These are phyloP conservation scores for Laothoe populi DNA, from an alignment of 2,888 invertebrate species.

Conservation along the genomic window DNA sequence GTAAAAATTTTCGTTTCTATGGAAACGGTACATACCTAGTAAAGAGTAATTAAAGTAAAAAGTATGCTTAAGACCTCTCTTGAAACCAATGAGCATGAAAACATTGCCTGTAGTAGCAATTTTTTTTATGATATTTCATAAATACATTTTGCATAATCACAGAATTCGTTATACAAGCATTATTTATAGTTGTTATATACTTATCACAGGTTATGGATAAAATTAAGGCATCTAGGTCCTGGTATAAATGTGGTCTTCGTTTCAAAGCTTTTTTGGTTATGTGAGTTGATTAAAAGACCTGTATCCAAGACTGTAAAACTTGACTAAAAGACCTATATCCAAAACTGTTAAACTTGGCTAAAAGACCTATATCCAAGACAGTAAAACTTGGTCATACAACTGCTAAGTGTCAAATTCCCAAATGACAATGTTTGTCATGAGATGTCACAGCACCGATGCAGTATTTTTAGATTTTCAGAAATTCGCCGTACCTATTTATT, in stretches of 20 bases:
- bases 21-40: slow-evolving; percentile 1
- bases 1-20: slow-evolving; percentile 16
- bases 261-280: too few relatives aligned
- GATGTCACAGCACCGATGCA: slow-evolving; percentile 5
- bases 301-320: neutral
- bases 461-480: slow-evolving; percentile 20
- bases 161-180: too few relatives aligned
- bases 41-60: too few relatives aligned
- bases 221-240: too few relatives aligned
- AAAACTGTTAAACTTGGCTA: neutral
- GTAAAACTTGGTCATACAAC: neutral
- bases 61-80: too few relatives aligned
- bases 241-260: too few relatives aligned
- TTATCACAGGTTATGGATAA: too few relatives aligned
- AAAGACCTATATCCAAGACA: neutral
- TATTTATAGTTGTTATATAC: too few relatives aligned
- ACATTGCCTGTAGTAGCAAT: too few relatives aligned
- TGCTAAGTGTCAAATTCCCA: neutral
- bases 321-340: neutral
- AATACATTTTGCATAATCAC: too few relatives aligned
- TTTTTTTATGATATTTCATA: too few relatives aligned
- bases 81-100: too few relatives aligned
- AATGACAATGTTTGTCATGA: neutral
- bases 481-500: slow-evolving; percentile 2
- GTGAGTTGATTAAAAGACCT: neutral